These are phyloP conservation scores for Mormoops blainvillei DNA, from an alignment of 2,113 vertebrate genomes.

Conservation along the genomic window DNA sequence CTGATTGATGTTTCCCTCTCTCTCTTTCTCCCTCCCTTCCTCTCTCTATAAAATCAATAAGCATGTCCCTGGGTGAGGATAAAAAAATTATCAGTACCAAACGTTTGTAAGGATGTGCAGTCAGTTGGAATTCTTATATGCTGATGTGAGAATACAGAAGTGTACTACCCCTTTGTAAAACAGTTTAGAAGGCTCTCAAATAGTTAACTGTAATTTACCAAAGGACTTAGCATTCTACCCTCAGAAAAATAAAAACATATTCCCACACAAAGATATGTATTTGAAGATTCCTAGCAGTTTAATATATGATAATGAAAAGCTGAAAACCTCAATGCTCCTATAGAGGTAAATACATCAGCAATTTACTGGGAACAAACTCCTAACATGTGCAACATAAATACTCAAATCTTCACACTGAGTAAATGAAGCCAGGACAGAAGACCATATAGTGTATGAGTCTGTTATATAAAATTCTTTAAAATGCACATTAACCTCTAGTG, in stretches of 20 bases:
- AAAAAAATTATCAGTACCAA: not conserved
- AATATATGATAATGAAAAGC: not conserved
- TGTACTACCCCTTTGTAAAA: not conserved
- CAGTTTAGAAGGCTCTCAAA: not conserved
- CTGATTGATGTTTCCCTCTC: no score
- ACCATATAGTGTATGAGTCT: no score
- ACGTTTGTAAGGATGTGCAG: no score
- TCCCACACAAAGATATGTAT: not conserved
- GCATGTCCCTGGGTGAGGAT: no score
- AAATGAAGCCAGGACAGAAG: not conserved
- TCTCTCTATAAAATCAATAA: not conserved
- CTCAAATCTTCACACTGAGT: not conserved
- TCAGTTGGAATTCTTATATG: no score
- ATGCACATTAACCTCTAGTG: not conserved
- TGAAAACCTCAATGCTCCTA: not conserved
- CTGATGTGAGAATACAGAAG: no score
- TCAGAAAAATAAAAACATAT: not conserved
- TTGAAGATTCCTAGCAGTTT: not conserved
- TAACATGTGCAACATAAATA: not conserved
- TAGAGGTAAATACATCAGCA: not conserved
- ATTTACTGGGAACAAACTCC: not conserved
- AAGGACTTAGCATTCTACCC: not conserved
- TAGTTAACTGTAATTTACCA: not conserved
- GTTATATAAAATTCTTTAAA: not conserved
- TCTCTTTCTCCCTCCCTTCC: no score